These are phyloP conservation scores for Lithophane ornitopus DNA, from an alignment of 2,888 invertebrate species.

Conservation along the genomic window DNA sequence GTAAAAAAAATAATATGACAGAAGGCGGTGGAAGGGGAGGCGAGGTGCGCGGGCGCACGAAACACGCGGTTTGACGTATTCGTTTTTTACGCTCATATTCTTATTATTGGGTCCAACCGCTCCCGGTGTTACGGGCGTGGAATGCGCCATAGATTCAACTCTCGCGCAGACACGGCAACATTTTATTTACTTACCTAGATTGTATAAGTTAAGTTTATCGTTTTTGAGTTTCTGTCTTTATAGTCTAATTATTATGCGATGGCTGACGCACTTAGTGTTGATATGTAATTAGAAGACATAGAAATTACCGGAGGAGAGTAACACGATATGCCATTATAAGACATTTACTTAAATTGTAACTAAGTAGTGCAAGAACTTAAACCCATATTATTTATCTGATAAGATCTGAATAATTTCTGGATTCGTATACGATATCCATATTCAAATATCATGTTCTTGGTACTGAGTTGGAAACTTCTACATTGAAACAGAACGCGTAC, in stretches of 20 bases:
- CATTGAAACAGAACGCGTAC: background rate
- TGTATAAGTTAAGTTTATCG: background rate
- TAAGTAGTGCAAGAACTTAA: conserved; percentile 6
- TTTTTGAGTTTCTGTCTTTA: conserved; percentile 11
- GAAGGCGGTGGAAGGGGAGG: conserved; percentile 74
- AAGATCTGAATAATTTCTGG: conserved; percentile 34
- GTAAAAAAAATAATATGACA: conserved; percentile 77
- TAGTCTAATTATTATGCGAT: background rate
- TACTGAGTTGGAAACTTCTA: conserved; percentile 1
- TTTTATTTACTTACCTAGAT: conserved; percentile 40
- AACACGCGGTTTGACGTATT: conserved; percentile 84
- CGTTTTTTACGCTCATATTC: conserved; percentile 89
- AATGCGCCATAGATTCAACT: conserved; percentile 84
- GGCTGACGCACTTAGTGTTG: background rate
- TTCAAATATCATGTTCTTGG: conserved; percentile 10
- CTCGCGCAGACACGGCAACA: conserved; percentile 79
- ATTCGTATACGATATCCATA: conserved; percentile 13
- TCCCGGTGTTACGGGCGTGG: conserved; percentile 90
- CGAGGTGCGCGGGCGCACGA: conserved; percentile 82
- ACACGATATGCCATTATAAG: background rate
- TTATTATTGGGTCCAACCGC: conserved; percentile 89
- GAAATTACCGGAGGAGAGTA: conserved; percentile 31
- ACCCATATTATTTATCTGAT: conserved; percentile 18
- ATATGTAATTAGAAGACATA: conserved; percentile 19
- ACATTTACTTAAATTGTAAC: conserved; percentile 18